phyloP scores from a whole-genome alignment of 2,888 invertebrate genomes.

The Sphaerophoria taeniata region DNA sequence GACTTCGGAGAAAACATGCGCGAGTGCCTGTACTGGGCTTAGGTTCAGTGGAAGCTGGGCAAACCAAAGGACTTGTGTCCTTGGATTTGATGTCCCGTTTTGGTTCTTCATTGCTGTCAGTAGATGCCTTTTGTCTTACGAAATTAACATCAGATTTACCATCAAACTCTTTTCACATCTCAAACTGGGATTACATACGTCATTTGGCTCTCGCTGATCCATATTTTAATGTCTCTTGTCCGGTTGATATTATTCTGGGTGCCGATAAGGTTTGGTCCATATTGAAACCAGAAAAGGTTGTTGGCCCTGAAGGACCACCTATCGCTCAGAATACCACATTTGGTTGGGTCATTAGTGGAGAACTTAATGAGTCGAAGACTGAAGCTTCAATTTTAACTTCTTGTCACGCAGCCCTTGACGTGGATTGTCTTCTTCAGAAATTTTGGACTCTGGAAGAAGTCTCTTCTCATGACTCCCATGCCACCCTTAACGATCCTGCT shows the following conservation, averaged over 20 bases:
- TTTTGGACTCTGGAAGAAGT: conserved; percentile 63
- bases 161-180: conserved; percentile 12
- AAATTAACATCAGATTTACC: conserved; percentile 36
- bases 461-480: conserved; percentile 40
- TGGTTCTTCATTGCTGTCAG: neutral
- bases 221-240: conserved; percentile 48
- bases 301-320: conserved; percentile 21
- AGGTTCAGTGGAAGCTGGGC: conserved; percentile 8
- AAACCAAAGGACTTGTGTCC: conserved; percentile 12
- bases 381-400: conserved; percentile 2
- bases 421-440: conserved; percentile 43
- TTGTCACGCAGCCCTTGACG: conserved; percentile 28
- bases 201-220: conserved; percentile 64
- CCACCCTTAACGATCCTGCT: conserved; percentile 36
- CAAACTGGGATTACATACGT: conserved; percentile 31
- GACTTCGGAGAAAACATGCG: neutral
- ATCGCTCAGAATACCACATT: conserved; percentile 58
- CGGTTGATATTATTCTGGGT: conserved; percentile 62
- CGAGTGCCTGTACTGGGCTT: conserved; percentile 2
- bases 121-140: conserved; percentile 10
- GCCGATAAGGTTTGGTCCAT: conserved; percentile 59
- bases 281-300: conserved; percentile 42
- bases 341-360: conserved; percentile 64
- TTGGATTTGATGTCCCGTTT: conserved; percentile 3
- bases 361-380: conserved; percentile 6